Conservation (phyloP, 2,113 vertebrate species). For the Psittacus erithacus region DNA sequence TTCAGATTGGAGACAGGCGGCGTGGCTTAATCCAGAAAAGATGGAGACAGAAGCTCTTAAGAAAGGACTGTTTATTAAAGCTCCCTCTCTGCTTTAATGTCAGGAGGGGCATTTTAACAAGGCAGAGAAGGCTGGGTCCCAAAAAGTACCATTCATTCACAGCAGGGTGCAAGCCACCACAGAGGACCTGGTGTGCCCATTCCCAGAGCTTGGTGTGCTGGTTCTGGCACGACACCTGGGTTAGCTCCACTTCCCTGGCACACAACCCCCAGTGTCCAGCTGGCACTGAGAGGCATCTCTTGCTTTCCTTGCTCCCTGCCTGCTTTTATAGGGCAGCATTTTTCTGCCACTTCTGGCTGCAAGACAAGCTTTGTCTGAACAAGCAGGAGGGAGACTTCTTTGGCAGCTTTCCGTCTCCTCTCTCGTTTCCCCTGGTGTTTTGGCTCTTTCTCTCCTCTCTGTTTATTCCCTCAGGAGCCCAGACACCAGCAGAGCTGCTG, state of each 20-base stretch:
- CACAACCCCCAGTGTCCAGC: background rate
- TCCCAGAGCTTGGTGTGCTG: background rate
- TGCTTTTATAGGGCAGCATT: slow-evolving; percentile 16
- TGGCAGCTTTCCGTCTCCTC: background rate
- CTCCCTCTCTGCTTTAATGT: background rate
- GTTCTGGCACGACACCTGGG: background rate
- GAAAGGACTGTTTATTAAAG: background rate
- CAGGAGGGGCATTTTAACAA: background rate
- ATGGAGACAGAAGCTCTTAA: background rate
- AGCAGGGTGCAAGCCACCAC: background rate
- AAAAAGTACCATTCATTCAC: background rate
- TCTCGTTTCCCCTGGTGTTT: slow-evolving; percentile 38
- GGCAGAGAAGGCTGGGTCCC: background rate
- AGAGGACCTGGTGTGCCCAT: accelerated
- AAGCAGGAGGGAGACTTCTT: slow-evolving; percentile 35
- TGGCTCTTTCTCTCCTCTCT: slow-evolving; percentile 52
- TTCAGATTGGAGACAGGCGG: background rate
- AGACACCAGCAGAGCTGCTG: slow-evolving; percentile 21
- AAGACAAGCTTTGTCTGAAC: slow-evolving; percentile 57
- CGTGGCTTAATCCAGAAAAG: background rate
- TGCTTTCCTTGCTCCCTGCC: background rate
- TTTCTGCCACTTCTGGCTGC: background rate
- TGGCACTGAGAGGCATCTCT: background rate
- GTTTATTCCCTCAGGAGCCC: slow-evolving; percentile 61
- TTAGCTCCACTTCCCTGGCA: background rate